phyloP scores from a whole-genome alignment of 2,797 vertebrate species.

The Clarias fuscus region DNA sequence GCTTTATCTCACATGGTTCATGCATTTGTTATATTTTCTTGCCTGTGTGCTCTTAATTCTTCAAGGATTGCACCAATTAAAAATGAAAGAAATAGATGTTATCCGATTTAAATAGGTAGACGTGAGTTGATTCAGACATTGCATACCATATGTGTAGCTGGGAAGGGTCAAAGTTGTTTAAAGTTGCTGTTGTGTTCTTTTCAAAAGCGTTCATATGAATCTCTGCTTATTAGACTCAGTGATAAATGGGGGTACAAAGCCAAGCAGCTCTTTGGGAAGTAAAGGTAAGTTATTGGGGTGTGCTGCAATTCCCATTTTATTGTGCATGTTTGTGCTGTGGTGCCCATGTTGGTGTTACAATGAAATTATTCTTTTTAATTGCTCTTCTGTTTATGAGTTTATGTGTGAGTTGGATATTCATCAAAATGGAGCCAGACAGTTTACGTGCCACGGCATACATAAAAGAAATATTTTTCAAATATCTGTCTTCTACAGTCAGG shows the following conservation, averaged over 20 bases:
- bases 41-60: not conserved
- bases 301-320: slow-evolving; percentile 31
- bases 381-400: not conserved
- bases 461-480: slow-evolving; percentile 5
- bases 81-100: not conserved
- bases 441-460: not conserved
- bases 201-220: slow-evolving; percentile 37
- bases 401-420: slow-evolving; percentile 1
- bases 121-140: not conserved
- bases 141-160: not conserved
- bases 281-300: slow-evolving; percentile 57
- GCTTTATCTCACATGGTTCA: not conserved
- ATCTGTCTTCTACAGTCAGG: slow-evolving; percentile 28
- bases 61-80: not conserved
- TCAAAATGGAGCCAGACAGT: not conserved
- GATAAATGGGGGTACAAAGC: slow-evolving; percentile 59
- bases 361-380: slow-evolving; percentile 8
- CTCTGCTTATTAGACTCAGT: slow-evolving; percentile 60
- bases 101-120: not conserved
- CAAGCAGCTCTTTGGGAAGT: slow-evolving; percentile 53
- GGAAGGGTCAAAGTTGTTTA: not conserved
- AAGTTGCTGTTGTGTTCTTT: slow-evolving; percentile 17
- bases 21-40: not conserved
- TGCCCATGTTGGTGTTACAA: slow-evolving; percentile 8
- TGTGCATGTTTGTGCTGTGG: slow-evolving; percentile 43